Conservation (phyloP, 2,888 invertebrate species). For the Ochropacha duplaris region DNA sequence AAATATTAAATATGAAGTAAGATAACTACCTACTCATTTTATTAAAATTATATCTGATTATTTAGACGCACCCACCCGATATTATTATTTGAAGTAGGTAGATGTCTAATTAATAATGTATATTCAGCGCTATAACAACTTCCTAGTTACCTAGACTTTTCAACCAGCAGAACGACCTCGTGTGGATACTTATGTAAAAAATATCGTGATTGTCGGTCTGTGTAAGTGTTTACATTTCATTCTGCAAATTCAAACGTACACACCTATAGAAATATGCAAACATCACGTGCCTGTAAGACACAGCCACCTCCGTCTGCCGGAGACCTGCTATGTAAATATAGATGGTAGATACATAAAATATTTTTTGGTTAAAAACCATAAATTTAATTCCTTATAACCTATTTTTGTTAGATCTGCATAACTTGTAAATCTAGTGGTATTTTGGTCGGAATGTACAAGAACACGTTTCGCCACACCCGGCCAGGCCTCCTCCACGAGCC, state of each 20-base stretch:
- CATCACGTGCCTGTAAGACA: conserved; percentile 25
- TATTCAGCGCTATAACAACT: conserved; percentile 13
- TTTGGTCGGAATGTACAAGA: conserved; percentile 41
- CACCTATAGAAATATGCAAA: conserved; percentile 33
- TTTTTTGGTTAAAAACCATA: not conserved
- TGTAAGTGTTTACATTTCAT: conserved; percentile 22
- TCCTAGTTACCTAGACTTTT: conserved; percentile 20
- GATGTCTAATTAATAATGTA: not conserved
- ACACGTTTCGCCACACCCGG: conserved; percentile 76
- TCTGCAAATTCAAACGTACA: conserved; percentile 22
- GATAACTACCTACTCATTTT: too few relatives aligned
- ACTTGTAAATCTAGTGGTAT: conserved; percentile 42
- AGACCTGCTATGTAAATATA: conserved; percentile 2
- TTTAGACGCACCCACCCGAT: too few relatives aligned
- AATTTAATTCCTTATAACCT: conserved; percentile 38
- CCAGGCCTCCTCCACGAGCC: conserved; percentile 71
- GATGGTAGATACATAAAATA: too few relatives aligned
- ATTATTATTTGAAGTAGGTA: not conserved
- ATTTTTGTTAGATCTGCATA: conserved; percentile 39
- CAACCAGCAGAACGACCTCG: conserved; percentile 24
- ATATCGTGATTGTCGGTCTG: conserved; percentile 21
- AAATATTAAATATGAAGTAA: too few relatives aligned
- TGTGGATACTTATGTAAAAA: conserved; percentile 21
- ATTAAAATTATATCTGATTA: too few relatives aligned
- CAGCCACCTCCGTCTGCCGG: not conserved